A percentile compares a stretch with the other conserved stretches of the same genome.
Conservation (phyloP, 2,113 vertebrate species). For the Ceyx margarethae region DNA sequence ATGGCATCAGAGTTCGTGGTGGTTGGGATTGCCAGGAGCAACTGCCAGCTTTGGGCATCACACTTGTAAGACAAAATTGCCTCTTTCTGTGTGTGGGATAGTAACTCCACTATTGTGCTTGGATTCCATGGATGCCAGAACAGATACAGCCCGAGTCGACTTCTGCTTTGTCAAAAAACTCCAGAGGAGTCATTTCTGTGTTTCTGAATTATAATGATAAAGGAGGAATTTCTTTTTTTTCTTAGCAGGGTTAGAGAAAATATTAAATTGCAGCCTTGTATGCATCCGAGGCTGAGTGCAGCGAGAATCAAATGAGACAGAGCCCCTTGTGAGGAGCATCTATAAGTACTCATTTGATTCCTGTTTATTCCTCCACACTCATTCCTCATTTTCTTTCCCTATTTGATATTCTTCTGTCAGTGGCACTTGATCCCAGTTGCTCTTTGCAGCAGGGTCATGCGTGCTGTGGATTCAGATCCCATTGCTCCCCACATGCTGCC, state of each 20-base stretch:
- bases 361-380: not conserved
- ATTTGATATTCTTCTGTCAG: not conserved
- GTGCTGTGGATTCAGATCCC: not conserved
- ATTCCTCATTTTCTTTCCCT: not conserved
- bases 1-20: not conserved
- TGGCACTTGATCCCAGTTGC: not conserved
- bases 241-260: not conserved
- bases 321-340: not conserved
- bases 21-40: not conserved
- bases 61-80: not conserved
- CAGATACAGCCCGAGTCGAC: not conserved
- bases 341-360: not conserved
- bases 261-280: not conserved
- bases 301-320: not conserved
- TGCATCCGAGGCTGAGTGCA: not conserved
- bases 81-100: not conserved
- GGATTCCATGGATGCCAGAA: not conserved
- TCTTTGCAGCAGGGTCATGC: not conserved
- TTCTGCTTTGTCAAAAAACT: not conserved
- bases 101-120: not conserved
- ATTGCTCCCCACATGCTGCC: not conserved
- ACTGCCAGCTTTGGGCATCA: not conserved
- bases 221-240: not conserved
- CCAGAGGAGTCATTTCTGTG: not conserved
- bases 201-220: not conserved